Conservation (phyloP, 2,113 vertebrate genomes). For the Galemys pyrenaicus region DNA sequence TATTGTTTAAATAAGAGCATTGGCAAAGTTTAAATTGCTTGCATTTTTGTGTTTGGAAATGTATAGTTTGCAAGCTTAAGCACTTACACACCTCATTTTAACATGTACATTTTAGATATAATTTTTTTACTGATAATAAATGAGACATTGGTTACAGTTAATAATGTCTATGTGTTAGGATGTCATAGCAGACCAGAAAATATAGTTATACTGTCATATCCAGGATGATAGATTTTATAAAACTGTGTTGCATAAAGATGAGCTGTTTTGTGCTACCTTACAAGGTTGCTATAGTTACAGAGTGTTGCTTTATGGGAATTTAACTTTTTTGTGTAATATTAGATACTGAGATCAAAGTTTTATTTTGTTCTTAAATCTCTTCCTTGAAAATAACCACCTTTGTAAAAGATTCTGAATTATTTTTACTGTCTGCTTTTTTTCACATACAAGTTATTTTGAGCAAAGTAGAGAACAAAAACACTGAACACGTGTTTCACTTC, state of each 20-base stretch:
- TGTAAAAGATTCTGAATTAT: conserved; percentile 61
- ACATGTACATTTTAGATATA: conserved; percentile 74
- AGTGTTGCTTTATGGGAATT: conserved; percentile 85
- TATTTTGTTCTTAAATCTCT: conserved; percentile 78
- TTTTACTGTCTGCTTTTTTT: conserved; percentile 45
- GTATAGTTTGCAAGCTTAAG: conserved; percentile 68
- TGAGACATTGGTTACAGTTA: conserved; percentile 83
- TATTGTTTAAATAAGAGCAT: conserved; percentile 37
- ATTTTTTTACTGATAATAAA: conserved; percentile 80
- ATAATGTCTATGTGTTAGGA: conserved; percentile 80
- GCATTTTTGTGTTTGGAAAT: conserved; percentile 75
- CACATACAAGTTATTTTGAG: conserved; percentile 67
- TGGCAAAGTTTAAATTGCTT: conserved; percentile 32
- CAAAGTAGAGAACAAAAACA: conserved; percentile 53
- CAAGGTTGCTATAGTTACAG: conserved; percentile 85
- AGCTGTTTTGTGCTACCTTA: conserved; percentile 84
- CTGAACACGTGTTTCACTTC: conserved; percentile 13
- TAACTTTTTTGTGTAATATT: conserved; percentile 83
- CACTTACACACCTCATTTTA: conserved; percentile 80
- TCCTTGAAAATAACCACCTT: conserved; percentile 53
- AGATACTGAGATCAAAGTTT: conserved; percentile 75
- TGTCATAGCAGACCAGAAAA: conserved; percentile 84
- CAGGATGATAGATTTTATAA: conserved; percentile 84
- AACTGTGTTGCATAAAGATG: conserved; percentile 84
- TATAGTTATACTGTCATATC: conserved; percentile 82